Percentiles rank a stretch among this genome's conserved stretches.
Conservation (phyloP, 2,797 vertebrate genomes). For the Tokudaia tokunoshimensis region DNA sequence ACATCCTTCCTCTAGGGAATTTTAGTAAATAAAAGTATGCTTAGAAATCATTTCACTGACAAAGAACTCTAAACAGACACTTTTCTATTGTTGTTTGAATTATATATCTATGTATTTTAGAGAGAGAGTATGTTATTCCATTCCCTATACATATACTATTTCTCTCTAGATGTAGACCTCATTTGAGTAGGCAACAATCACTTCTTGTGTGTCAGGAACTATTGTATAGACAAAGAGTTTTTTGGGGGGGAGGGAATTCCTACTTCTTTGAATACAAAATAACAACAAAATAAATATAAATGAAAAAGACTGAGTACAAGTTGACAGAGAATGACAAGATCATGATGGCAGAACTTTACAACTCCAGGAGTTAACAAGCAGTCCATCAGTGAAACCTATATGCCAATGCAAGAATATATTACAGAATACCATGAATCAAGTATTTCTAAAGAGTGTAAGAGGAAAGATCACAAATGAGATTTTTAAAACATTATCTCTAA, state of each 20-base stretch:
- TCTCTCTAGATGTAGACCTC: not conserved
- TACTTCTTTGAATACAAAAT: constrained; percentile 9
- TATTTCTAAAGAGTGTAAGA: constrained; percentile 36
- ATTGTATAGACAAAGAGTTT: not conserved
- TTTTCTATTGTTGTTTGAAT: not conserved
- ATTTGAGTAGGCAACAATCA: not conserved
- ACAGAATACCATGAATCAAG: not conserved
- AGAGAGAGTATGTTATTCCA: not conserved
- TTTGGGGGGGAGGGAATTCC: not conserved
- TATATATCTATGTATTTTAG: not conserved
- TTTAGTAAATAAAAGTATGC: not conserved
- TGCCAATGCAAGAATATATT: not conserved
- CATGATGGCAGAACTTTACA: not conserved
- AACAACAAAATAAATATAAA: constrained; percentile 15
- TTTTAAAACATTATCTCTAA: constrained; percentile 43
- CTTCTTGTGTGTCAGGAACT: not conserved
- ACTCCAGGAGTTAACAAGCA: not conserved
- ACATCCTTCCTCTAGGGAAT: not conserved
- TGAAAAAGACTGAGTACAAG: not conserved
- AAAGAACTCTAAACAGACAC: not conserved
- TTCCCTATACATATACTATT: not conserved
- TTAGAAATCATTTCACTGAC: not conserved
- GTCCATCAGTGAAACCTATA: not conserved
- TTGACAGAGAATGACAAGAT: not conserved
- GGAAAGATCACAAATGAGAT: constrained; percentile 31